phyloP scores from a whole-genome alignment of 2,888 invertebrate genomes.

The Troides aeacus region DNA sequence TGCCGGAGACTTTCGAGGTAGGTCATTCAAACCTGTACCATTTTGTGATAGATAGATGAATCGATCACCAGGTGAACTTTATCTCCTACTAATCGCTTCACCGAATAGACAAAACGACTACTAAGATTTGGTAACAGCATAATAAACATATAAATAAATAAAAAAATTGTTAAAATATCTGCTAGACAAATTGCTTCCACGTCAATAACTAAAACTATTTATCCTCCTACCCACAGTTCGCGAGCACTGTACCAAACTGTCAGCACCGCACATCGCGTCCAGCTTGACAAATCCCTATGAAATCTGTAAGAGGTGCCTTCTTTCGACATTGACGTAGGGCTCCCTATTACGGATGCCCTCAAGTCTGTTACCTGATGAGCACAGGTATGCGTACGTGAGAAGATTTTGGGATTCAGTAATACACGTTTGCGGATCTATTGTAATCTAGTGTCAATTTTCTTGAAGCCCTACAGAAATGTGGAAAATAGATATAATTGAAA shows the following conservation, averaged over 20 bases:
- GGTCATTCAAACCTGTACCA: too few species aligned
- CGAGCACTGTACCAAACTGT: background rate
- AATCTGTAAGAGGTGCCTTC: constrained; percentile 44
- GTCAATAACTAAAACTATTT: background rate
- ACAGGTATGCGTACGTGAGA: background rate
- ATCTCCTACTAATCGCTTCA: too few species aligned
- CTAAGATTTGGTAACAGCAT: too few species aligned
- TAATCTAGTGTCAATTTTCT: background rate
- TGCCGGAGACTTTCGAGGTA: too few species aligned
- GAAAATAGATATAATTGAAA: too few species aligned
- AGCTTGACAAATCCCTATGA: constrained; percentile 39
- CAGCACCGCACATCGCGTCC: background rate
- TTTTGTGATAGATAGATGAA: too few species aligned
- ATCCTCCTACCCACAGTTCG: background rate
- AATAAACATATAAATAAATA: too few species aligned
- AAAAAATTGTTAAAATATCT: too few species aligned
- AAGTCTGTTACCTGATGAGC: background rate
- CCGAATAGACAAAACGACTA: too few species aligned
- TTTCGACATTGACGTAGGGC: constrained; percentile 43
- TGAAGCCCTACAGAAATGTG: too few species aligned
- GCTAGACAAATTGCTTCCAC: too few species aligned
- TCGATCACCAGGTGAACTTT: too few species aligned
- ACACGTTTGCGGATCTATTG: background rate
- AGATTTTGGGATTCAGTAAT: background rate
- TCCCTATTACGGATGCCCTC: constrained; percentile 31